These are phyloP conservation scores for Trichomycterus rosablanca DNA, from an alignment of 2,113 vertebrate species.

Conservation along the genomic window DNA sequence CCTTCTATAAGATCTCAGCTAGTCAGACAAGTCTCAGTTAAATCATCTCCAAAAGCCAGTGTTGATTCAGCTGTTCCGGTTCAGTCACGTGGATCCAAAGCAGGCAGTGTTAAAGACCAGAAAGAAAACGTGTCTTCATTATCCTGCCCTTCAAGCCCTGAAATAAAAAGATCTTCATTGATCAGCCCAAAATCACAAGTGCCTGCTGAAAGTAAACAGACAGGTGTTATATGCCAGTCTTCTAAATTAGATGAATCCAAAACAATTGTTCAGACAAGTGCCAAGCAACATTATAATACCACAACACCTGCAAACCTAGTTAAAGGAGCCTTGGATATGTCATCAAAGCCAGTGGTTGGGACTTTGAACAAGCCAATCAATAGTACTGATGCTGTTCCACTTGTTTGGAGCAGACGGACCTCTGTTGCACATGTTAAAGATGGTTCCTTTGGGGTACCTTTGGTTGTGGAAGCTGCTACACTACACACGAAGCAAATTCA, in stretches of 20 bases:
- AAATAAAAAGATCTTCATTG: conserved; percentile 11
- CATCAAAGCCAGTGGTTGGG: conserved; percentile 40
- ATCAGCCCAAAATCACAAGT: conserved; percentile 18
- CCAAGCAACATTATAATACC: conserved; percentile 23
- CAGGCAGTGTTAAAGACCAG: conserved; percentile 14
- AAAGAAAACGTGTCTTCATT: not conserved
- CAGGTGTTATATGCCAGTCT: too few relatives aligned
- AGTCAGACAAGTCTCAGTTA: not conserved
- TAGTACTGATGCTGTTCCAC: conserved; percentile 46
- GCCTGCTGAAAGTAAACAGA: conserved; percentile 4
- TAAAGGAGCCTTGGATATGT: conserved; percentile 62
- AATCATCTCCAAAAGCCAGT: not conserved
- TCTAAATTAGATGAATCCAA: conserved; percentile 4
- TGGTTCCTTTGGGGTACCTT: conserved; percentile 51
- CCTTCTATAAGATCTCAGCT: not conserved
- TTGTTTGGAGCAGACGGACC: conserved; percentile 49
- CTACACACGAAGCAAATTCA: conserved; percentile 25
- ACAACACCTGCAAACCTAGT: conserved; percentile 58
- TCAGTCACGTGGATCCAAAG: conserved; percentile 26
- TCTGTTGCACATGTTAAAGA: conserved; percentile 30
- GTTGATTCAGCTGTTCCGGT: not conserved
- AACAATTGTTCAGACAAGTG: conserved; percentile 27
- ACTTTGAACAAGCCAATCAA: conserved; percentile 8
- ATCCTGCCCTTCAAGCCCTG: not conserved
- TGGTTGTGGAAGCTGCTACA: conserved; percentile 41